Evolutionary conservation across 2,113 vertebrate genomes (phyloP), one percentile per base, ranked within the genome.

Genomic region (Epinephelus lanceolatus): DNA sequence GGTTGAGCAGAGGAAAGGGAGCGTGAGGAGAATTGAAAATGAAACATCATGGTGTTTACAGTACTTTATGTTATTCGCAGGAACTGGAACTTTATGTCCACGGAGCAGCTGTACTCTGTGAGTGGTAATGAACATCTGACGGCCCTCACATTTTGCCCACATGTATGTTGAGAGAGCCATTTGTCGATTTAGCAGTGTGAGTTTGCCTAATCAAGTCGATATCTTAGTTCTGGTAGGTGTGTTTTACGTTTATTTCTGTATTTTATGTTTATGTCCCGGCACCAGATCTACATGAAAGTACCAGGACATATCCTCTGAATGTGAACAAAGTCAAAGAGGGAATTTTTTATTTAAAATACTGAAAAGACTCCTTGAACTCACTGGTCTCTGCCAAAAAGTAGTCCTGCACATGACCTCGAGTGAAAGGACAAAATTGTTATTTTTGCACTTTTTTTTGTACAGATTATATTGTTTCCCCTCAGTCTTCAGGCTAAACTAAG

Each of bases 221-320:
- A 12, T 70, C 49, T 73, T 78, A 11, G 63, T 68, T 59, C 56
- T 19, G 13, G 19, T 57, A 49, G 71, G 53, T 70, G 49, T 61
- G 60, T 45, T 84, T 21, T 37, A 30, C 1, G 6, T 73, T 51
- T 70, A 25, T 45, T 21, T 21, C 7, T 53, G 10, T 66, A 67
- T 67, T 49, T 56, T 56, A 25, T 56, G 13, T 10, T 13, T 67
- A 14, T 67, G 42, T 67, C n/a, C 42, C n/a, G 3, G n/a, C 63
- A 67, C 49, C 63, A 67, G 7, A 67, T 67, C 23, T 49, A 9
- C 63, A 67, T 49, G 2, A 49, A 25, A 67, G 17, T 49, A 25
- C 72, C 62, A 47, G 19, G 52, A 52, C n/a, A 55, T 17, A 2
- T 60, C 15, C 45, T 67, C 45, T 18, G 15, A 67, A 49, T 10